Conservation (phyloP, 2,113 vertebrate genomes). For the Platycercus adscitus region DNA sequence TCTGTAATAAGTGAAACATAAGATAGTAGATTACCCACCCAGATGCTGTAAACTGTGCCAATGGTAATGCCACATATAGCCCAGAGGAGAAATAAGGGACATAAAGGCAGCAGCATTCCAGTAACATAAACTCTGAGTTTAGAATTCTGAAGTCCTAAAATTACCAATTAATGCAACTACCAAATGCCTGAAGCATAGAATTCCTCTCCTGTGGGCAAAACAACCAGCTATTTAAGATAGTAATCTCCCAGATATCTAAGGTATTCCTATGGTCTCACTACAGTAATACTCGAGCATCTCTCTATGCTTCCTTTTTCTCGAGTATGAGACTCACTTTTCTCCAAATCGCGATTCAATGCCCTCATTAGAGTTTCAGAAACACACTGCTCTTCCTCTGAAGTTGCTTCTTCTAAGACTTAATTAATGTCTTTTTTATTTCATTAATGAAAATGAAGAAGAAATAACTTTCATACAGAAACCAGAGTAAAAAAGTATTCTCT, state of each 20-base stretch:
- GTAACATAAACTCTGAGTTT: constrained; percentile 1
- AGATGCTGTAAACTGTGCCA: constrained; percentile 12
- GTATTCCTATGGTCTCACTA: background rate
- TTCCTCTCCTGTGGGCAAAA: background rate
- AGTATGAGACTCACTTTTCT: background rate
- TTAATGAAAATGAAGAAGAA: background rate
- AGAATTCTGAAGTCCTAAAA: background rate
- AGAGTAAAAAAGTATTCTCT: background rate
- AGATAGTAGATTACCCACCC: background rate
- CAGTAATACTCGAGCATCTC: background rate
- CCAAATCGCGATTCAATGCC: background rate
- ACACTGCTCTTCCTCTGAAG: background rate
- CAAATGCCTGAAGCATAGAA: background rate
- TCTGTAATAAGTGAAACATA: background rate
- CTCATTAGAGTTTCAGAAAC: background rate
- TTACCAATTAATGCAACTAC: constrained; percentile 5
- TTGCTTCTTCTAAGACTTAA: background rate
- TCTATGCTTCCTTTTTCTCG: background rate
- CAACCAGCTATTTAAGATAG: background rate
- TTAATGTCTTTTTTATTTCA: background rate
- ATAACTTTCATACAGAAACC: background rate
- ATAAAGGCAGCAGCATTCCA: background rate
- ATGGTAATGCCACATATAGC: background rate
- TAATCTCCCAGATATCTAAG: background rate
- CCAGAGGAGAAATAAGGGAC: constrained; percentile 4